Percentiles rank a stretch among this genome's conserved stretches.
Evolutionary conservation across 2,888 invertebrate genomes (phyloP).

Genomic region (Tinea semifulvella): DNA sequence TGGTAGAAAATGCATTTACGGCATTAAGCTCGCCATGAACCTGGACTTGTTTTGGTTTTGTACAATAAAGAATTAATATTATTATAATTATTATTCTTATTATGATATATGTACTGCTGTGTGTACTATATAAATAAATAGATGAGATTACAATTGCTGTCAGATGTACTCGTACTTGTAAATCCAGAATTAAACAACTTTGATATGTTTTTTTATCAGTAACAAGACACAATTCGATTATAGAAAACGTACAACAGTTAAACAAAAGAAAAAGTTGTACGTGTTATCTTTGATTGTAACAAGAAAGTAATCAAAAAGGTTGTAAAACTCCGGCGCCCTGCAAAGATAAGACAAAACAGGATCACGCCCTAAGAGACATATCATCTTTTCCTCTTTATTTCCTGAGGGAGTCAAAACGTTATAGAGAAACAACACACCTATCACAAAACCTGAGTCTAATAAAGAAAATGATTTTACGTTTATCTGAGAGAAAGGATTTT

Average conservation of each 20-base stretch:
- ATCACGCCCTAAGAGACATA: constrained; percentile 20
- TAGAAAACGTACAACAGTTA: constrained; percentile 12
- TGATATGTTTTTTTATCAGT: constrained; percentile 5
- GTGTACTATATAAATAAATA: too few species aligned
- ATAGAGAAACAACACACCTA: constrained; percentile 42
- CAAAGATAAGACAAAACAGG: constrained; percentile 12
- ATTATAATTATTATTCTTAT: too few species aligned
- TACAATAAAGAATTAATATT: too few species aligned
- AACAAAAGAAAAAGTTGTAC: constrained; percentile 12
- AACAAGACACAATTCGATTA: constrained; percentile 1
- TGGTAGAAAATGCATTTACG: too few species aligned
- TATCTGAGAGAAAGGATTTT: constrained; percentile 13
- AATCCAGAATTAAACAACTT: constrained; percentile 3
- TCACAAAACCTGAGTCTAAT: constrained; percentile 28
- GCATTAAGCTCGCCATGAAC: too few species aligned
- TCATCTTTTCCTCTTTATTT: constrained; percentile 36
- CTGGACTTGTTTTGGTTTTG: too few species aligned
- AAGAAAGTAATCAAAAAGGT: constrained; percentile 39
- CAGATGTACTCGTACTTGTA: neutral
- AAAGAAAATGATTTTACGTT: constrained; percentile 23
- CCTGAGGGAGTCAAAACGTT: constrained; percentile 41
- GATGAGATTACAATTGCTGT: too few species aligned
- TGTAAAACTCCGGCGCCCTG: constrained; percentile 21
- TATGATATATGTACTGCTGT: too few species aligned
- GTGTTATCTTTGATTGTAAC: constrained; percentile 13